Base-by-base conservation (phyloP, 2,113 vertebrate species). In the Petrocephalus microphthalmus region DNA sequence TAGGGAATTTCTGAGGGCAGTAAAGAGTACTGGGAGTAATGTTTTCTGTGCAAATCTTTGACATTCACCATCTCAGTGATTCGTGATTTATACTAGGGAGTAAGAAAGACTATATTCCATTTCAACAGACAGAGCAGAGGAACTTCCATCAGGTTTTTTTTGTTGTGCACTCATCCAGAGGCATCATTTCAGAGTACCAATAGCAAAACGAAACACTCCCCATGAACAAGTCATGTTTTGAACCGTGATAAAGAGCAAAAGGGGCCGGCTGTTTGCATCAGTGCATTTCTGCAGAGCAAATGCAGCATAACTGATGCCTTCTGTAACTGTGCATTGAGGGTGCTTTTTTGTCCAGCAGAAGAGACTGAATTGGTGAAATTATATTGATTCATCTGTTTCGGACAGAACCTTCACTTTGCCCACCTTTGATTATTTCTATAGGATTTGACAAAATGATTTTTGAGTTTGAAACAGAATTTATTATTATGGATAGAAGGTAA, bases 401-500 rank as follows among this genome's bases (percentile, higher is more conserved):
- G 74, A 84, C 54, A 0, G 53, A 52, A 19, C 8, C 33, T 33
- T 13, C 52, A 45, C 33, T 74, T 29, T 60, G 25, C 53, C 53
- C n/a, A 52, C 17, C 74, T 42, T 57, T 54, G 51, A 82, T 25
- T 22, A n/a, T 74, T 20, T 52, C 1, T 52, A 82, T 49, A 56
- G 87, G 13, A 60, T 47, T 84, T 88, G 87, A 88, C 53, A 81
- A 5, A 49, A 88, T 88, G 25, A 88, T n/a, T n/a, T 83, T 88
- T 88, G 51, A 88, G 52, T n/a, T 52, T 83, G 37, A 45, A 78
- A 29, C 78, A 0, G 87, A 84, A 45, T 49, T 60, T 37, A 13
- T 83, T 22, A 87, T 60, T 60, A 60, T 45, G 22, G 87, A 33
- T 49, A 42, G 53, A 52, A 42, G 11, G 20, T n/a, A 11, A 60